phyloP scores from a whole-genome alignment of 2,888 invertebrate genomes.

The Petrolisthes cinctipes region DNA sequence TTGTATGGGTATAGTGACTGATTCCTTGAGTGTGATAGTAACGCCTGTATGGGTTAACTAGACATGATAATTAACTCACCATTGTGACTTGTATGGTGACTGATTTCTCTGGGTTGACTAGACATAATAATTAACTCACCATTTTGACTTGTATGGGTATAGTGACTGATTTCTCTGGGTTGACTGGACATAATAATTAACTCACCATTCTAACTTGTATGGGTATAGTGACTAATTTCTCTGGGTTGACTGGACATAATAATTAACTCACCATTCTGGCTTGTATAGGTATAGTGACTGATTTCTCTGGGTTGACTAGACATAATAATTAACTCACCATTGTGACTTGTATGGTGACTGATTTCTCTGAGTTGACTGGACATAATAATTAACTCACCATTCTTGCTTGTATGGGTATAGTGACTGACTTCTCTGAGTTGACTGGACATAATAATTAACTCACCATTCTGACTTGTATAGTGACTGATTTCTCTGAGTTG shows the following conservation, averaged over 20 bases:
- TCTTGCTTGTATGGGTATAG: slow-evolving; percentile 26
- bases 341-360: slow-evolving; percentile 11
- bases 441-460: too few relatives aligned
- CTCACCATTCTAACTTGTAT: slow-evolving; percentile 19
- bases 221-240: slow-evolving; percentile 24
- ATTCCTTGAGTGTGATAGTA: not conserved
- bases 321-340: too few relatives aligned
- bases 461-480: slow-evolving; percentile 29
- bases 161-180: slow-evolving; percentile 10
- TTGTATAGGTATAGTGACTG: slow-evolving; percentile 23
- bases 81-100: too few relatives aligned
- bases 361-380: not conserved
- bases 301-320: not conserved
- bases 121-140: too few relatives aligned
- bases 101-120: too few relatives aligned
- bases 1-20: slow-evolving; percentile 24
- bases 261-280: too few relatives aligned
- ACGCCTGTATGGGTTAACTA: not conserved
- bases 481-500: slow-evolving; percentile 1
- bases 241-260: slow-evolving; percentile 6
- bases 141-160: slow-evolving; percentile 18
- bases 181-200: not conserved
- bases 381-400: too few relatives aligned
- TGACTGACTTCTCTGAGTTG: not conserved
- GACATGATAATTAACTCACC: too few relatives aligned